Conservation (phyloP, 2,113 vertebrate genomes). For the Aviceda subcristata region DNA sequence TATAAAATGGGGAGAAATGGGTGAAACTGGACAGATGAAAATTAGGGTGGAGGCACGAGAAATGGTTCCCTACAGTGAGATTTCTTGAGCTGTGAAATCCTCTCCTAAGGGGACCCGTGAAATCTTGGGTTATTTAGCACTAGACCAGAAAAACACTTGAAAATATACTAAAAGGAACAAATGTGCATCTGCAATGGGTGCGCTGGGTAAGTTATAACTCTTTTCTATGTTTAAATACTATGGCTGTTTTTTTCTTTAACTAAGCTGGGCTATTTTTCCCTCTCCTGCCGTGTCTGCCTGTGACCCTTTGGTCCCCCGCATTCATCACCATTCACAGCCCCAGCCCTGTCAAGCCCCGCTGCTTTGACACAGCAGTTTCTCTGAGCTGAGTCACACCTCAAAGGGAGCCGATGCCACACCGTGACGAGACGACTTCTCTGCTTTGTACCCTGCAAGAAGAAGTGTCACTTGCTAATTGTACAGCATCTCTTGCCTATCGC, state of each 20-base stretch:
- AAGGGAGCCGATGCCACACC: background rate
- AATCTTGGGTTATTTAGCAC: background rate
- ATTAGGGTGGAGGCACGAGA: background rate
- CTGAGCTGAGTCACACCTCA: constrained; percentile 35
- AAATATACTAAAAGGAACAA: background rate
- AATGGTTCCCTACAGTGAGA: background rate
- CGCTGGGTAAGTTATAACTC: background rate
- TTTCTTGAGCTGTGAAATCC: background rate
- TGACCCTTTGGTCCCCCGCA: background rate
- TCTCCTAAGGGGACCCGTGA: background rate
- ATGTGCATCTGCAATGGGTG: background rate
- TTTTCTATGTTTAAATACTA: background rate
- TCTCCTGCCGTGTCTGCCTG: background rate
- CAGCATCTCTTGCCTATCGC: background rate
- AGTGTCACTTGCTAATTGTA: background rate
- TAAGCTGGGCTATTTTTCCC: background rate
- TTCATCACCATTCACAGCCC: background rate
- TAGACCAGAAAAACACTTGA: background rate
- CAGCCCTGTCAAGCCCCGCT: background rate
- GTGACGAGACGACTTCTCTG: background rate
- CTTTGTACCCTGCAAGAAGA: background rate
- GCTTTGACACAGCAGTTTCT: constrained; percentile 14
- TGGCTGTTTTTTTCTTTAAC: background rate
- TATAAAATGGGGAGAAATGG: background rate
- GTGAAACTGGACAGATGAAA: background rate